phyloP scores from a whole-genome alignment of 2,888 invertebrate species.

The Boloria euphrosyne region DNA sequence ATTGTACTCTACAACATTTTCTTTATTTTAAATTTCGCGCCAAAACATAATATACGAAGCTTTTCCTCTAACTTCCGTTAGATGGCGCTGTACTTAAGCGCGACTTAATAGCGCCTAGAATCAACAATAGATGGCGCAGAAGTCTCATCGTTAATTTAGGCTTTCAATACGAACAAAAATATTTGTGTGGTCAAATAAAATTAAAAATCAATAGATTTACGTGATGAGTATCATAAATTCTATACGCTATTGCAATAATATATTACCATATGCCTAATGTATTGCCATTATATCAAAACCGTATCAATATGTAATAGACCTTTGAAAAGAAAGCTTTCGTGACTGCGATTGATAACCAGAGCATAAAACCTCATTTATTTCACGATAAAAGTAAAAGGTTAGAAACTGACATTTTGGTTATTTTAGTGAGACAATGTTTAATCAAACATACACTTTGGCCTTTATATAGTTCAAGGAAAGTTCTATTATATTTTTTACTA shows the following conservation, averaged over 20 bases:
- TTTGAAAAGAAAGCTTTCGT: conserved; percentile 1
- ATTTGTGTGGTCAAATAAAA: too few relatives aligned
- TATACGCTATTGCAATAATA: too few relatives aligned
- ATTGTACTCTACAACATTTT: too few relatives aligned
- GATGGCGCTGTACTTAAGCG: conserved; percentile 12
- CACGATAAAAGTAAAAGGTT: conserved; percentile 11
- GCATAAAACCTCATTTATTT: conserved; percentile 4
- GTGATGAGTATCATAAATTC: too few relatives aligned
- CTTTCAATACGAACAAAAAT: too few relatives aligned
- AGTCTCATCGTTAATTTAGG: too few relatives aligned
- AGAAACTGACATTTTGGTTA: conserved; percentile 12
- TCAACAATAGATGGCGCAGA: neutral
- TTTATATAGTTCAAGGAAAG: neutral
- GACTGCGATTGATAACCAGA: conserved; percentile 6
- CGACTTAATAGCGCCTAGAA: neutral
- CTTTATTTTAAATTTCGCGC: neutral
- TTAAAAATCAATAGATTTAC: too few relatives aligned
- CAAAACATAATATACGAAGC: neutral
- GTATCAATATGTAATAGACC: too few relatives aligned
- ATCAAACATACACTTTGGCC: neutral
- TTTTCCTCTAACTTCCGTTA: neutral
- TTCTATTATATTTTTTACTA: too few relatives aligned
- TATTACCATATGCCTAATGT: too few relatives aligned
- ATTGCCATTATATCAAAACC: too few relatives aligned
- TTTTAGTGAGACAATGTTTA: neutral